phyloP scores from a whole-genome alignment of 2,888 invertebrate species.

The Hydrotaea cyrtoneurina region DNA sequence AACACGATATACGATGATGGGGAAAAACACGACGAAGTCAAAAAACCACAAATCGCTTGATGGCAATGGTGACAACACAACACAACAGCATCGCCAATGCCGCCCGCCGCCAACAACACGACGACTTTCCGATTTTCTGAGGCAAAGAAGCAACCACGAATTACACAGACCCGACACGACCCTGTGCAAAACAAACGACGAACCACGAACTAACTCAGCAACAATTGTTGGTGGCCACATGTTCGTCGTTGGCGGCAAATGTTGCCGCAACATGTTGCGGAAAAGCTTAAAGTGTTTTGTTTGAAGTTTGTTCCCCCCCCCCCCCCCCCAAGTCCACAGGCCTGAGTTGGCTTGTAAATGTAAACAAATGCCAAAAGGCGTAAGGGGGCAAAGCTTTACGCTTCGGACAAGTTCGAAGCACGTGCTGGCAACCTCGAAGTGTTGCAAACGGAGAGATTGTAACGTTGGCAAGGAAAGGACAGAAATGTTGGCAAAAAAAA shows the following conservation, averaged over 20 bases:
- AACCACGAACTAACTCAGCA: constrained; percentile 22
- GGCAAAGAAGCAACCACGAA: constrained; percentile 48
- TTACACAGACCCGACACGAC: constrained; percentile 43
- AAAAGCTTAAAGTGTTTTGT: constrained; percentile 13
- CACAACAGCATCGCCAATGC: constrained; percentile 29
- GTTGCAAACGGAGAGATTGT: neutral
- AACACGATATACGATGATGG: neutral
- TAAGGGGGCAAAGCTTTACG: neutral
- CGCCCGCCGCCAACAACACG: constrained; percentile 37
- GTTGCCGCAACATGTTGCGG: constrained; percentile 49
- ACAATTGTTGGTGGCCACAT: neutral
- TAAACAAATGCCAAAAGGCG: neutral
- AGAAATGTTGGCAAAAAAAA: no score
- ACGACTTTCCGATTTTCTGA: neutral
- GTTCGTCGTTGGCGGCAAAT: neutral
- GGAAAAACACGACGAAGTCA: constrained; percentile 60
- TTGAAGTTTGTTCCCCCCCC: neutral
- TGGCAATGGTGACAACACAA: constrained; percentile 62
- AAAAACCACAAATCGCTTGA: constrained; percentile 72
- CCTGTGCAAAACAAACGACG: neutral
- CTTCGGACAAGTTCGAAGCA: constrained; percentile 54
- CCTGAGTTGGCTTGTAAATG: constrained; percentile 11
- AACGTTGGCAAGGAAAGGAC: neutral
- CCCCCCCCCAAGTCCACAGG: neutral
- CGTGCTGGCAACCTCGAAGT: constrained; percentile 51